These are phyloP conservation scores for Litoditis marina DNA, from an alignment of 2,888 invertebrate genomes.

Conservation along the genomic window DNA sequence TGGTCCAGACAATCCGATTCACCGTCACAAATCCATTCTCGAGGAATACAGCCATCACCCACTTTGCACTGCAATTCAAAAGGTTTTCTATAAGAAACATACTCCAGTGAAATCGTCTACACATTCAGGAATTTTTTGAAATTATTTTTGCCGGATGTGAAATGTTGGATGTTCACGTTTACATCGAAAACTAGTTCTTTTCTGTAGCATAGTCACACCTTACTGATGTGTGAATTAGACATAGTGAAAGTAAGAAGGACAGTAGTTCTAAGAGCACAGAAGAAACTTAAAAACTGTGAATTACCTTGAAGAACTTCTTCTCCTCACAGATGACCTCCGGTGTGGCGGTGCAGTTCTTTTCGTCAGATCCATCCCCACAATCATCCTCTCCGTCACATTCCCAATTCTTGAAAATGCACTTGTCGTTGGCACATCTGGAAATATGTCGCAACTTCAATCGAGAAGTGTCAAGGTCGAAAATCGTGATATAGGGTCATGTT, in stretches of 20 bases:
- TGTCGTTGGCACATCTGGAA: constrained; percentile 43
- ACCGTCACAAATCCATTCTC: constrained; percentile 54
- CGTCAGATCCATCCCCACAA: constrained; percentile 33
- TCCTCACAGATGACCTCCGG: constrained; percentile 25
- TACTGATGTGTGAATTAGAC: too few species aligned
- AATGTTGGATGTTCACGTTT: too few species aligned
- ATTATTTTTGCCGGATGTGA: too few species aligned
- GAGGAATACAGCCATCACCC: constrained; percentile 52
- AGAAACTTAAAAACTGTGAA: neutral
- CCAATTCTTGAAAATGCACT: constrained; percentile 55
- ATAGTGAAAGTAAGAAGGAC: too few species aligned
- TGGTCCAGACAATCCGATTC: constrained; percentile 58
- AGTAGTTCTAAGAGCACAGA: too few species aligned
- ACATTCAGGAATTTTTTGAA: too few species aligned
- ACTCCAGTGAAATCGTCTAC: too few species aligned
- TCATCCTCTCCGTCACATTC: constrained; percentile 57
- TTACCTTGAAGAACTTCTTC: constrained; percentile 37
- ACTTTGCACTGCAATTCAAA: constrained; percentile 50
- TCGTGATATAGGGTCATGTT: too few species aligned
- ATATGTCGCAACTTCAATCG: constrained; percentile 3
- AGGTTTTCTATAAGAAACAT: too few species aligned
- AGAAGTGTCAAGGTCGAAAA: too few species aligned
- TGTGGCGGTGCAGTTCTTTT: constrained; percentile 14
- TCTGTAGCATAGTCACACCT: too few species aligned
- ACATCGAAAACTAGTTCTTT: too few species aligned